These are phyloP conservation scores for Euproctis similis DNA, from an alignment of 2,888 invertebrate genomes.

Conservation along the genomic window DNA sequence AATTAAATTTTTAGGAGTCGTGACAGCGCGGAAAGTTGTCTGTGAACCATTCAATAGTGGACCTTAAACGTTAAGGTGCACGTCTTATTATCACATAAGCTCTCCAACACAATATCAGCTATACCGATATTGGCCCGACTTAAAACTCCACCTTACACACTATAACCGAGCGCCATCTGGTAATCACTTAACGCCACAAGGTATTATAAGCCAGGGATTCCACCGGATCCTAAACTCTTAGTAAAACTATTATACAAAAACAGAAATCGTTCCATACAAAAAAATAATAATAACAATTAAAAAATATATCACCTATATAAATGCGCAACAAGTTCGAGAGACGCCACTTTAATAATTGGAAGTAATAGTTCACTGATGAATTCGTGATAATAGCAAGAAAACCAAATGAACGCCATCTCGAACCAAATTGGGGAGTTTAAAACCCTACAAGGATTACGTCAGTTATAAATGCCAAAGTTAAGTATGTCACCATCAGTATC, in stretches of 20 bases:
- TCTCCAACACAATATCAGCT: slow-evolving; percentile 2
- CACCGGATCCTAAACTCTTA: slow-evolving; percentile 50
- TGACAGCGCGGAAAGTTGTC: slow-evolving; percentile 1
- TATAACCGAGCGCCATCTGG: slow-evolving; percentile 55
- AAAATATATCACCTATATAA: too few species aligned
- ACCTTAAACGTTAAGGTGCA: slow-evolving; percentile 1
- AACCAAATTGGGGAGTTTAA: too few species aligned
- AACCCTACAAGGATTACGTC: too few species aligned
- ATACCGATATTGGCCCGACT: slow-evolving; percentile 11
- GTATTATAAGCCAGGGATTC: slow-evolving; percentile 57
- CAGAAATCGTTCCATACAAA: slow-evolving; percentile 45
- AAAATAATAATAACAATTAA: slow-evolving; percentile 40
- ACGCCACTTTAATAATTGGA: too few species aligned
- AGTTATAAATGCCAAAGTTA: too few species aligned
- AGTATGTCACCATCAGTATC: too few species aligned
- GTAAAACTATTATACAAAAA: slow-evolving; percentile 48
- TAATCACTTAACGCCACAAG: slow-evolving; percentile 69
- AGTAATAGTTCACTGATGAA: too few species aligned
- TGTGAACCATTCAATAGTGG: not conserved
- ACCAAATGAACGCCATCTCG: too few species aligned
- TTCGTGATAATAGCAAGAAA: too few species aligned
- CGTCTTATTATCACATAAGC: slow-evolving; percentile 1
- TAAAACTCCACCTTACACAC: slow-evolving; percentile 35
- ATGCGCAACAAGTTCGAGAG: slow-evolving; percentile 26
- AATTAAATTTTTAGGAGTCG: not conserved